phyloP scores from a whole-genome alignment of 2,888 invertebrate species.

The Diogma glabrata region DNA sequence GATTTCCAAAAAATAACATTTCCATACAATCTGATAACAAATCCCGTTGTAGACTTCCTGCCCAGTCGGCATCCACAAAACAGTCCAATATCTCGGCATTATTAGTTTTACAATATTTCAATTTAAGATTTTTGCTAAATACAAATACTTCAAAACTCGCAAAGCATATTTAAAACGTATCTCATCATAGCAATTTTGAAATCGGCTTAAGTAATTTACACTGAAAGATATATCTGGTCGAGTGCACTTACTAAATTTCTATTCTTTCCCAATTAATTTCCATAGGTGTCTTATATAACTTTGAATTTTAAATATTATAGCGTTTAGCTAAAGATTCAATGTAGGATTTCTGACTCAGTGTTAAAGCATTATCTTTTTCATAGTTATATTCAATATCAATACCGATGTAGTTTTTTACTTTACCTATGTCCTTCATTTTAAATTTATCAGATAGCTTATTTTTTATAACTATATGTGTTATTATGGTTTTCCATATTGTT shows the following conservation, averaged over 20 bases:
- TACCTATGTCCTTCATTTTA: conserved; percentile 25
- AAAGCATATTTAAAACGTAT: too few species aligned
- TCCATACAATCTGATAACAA: conserved; percentile 26
- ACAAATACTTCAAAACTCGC: conserved; percentile 26
- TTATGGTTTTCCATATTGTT: too few species aligned
- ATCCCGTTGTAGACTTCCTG: conserved; percentile 25
- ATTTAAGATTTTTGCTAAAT: conserved; percentile 21
- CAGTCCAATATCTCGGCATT: conserved; percentile 16
- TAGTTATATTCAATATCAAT: conserved; percentile 25
- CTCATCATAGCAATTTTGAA: conserved; percentile 25
- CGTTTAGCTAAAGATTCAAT: conserved; percentile 10
- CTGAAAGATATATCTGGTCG: conserved; percentile 25
- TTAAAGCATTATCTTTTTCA: conserved; percentile 19
- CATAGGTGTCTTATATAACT: neutral
- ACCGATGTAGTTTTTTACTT: conserved; percentile 25
- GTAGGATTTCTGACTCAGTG: conserved; percentile 24
- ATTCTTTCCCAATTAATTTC: too few species aligned
- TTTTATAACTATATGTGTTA: too few species aligned
- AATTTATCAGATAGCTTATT: conserved; percentile 14
- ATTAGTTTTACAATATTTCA: conserved; percentile 18
- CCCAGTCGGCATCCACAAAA: conserved; percentile 28
- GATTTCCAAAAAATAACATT: conserved; percentile 27
- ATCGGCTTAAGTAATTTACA: conserved; percentile 28
- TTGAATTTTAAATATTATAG: neutral
- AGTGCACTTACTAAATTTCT: conserved; percentile 26